Evolutionary conservation across 1,140 invertebrate species (phyloP).

Genomic region (Drosophila tsacasi): DNA sequence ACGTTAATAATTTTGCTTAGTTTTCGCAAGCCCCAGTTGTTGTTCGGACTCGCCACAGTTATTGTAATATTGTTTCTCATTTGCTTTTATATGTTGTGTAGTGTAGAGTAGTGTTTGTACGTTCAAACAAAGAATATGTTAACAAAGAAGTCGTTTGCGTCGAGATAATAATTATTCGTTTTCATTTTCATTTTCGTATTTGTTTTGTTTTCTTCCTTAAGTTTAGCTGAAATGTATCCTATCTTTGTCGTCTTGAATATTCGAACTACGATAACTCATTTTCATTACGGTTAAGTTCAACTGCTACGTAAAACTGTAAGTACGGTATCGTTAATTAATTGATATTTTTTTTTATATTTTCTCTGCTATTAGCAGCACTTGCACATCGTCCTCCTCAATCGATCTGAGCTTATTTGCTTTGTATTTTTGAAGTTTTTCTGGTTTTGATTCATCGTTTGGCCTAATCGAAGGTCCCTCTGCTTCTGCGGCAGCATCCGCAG

Average conservation of each 20-base stretch:
- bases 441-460: conserved; percentile 42
- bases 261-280: conserved; percentile 76
- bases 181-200: conserved; percentile 18
- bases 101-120: conserved; percentile 51
- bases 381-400: conserved; percentile 19
- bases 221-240: conserved; percentile 58
- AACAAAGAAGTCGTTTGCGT: conserved; percentile 67
- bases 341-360: conserved; percentile 55
- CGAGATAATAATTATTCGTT: conserved; percentile 61
- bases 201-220: conserved; percentile 56
- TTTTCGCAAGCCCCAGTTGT: conserved; percentile 63
- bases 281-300: conserved; percentile 67
- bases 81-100: conserved; percentile 60
- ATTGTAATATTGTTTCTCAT: conserved; percentile 83
- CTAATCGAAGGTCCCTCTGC: conserved; percentile 33
- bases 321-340: conserved; percentile 45
- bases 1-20: conserved; percentile 63
- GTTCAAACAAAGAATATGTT: conserved; percentile 58
- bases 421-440: conserved; percentile 30
- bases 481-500: conserved; percentile 2
- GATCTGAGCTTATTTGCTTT: conserved; percentile 30
- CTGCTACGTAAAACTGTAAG: conserved; percentile 71
- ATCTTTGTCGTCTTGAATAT: conserved; percentile 54
- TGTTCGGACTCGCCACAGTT: conserved; percentile 77
- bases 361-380: conserved; percentile 50